Evolutionary conservation across 1,140 invertebrate genomes (phyloP).

Genomic region (Trachymyrmex septentrionalis): DNA sequence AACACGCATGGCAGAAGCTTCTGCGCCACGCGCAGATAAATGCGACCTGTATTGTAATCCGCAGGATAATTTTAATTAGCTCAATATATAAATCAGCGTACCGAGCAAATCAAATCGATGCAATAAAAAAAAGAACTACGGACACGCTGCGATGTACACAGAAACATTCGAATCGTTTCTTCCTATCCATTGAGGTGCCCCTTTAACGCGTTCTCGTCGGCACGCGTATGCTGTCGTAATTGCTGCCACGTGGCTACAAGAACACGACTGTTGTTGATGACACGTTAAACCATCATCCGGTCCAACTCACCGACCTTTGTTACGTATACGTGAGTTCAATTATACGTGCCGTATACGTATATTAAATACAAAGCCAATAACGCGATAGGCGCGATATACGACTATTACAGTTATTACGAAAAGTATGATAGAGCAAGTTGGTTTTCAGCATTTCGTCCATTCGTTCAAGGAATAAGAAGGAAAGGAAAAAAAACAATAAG

Average conservation of each 20-base stretch:
- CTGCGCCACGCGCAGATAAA: conserved; percentile 38
- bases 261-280: conserved; percentile 73
- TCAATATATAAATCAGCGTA: conserved; percentile 67
- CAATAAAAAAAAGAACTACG: background rate
- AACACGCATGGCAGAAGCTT: conserved; percentile 13
- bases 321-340: conserved; percentile 73
- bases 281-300: conserved; percentile 77
- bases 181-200: conserved; percentile 1
- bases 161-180: conserved; percentile 1
- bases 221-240: conserved; percentile 62
- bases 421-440: conserved; percentile 1
- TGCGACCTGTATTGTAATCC: conserved; percentile 56
- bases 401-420: conserved; percentile 9
- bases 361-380: conserved; percentile 58
- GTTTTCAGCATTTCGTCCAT: background rate
- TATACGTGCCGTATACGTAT: conserved; percentile 69
- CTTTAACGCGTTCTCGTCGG: conserved; percentile 32
- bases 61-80: conserved; percentile 76
- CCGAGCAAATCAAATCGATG: background rate
- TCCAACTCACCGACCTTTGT: conserved; percentile 68
- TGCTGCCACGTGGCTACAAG: conserved; percentile 57
- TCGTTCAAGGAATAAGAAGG: background rate
- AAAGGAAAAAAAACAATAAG: background rate
- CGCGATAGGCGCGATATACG: background rate
- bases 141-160: background rate